Base-by-base conservation (phyloP, 2,113 vertebrate genomes). In the Leuciscus idus region DNA sequence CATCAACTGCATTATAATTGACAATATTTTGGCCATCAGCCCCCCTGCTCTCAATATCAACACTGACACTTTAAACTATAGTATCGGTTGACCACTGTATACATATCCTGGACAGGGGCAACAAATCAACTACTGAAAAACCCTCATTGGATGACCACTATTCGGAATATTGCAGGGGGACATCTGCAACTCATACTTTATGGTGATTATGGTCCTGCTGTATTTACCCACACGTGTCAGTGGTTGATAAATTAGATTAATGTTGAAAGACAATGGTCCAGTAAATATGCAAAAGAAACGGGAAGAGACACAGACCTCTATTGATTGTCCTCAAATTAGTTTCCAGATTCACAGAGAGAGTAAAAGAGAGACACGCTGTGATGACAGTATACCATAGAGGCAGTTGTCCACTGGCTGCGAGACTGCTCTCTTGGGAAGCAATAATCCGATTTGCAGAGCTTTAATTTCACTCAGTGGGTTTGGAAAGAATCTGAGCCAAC, bases 301-400 rank as follows among this genome's bases (percentile, higher is more conserved):
- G 95, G 94, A 97, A 96, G 95, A 94, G 83, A 94, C 94, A 93
- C 92, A 96, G 96, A 97, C 95, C 87, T 91, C 85, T 92, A 94
- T 94, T 97, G 97, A 97, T 96, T 96, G 93, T 94, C 95, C 95
- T 96, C 95, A 96, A 97, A 97, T 96, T 96, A 95, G 92, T 93
- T 95, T 95, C 93, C 92, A 96, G 95, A 91, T 93, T 95, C 94
- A 92, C 92, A 83, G 80, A 64, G 70, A 66, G 57, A 70, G 59
- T 48, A 57, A 61, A 57, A 82, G 43, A 26, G n/a, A 81, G 52
- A 36, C 17, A 11, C 7, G 30, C 76, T 48, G 43, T 82, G 55
- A 83, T 82, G 84, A 86, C 57, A 62, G 55, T 26, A 50, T 55
- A 83, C 70, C 61, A 61, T 74, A 50, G 81, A 74, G 80, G 68